Evolutionary conservation across 2,113 vertebrate species (phyloP), one percentile per base, ranked within the genome.

Genomic region (Mugil cephalus): DNA sequence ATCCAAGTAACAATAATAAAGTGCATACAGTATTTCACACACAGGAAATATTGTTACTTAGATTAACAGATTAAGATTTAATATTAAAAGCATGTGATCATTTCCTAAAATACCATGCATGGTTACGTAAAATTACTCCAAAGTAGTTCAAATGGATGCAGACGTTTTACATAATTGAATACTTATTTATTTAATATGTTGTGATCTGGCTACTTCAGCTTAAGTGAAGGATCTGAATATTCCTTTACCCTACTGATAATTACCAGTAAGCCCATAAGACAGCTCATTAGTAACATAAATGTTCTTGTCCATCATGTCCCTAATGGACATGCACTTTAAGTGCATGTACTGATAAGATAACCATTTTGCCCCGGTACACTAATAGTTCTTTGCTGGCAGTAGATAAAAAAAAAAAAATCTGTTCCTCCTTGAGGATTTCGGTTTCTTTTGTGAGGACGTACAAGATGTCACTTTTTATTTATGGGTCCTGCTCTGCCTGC

Each of bases 401-500:
- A 63, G 4, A 11, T 30, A 30, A 30, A 30, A 30, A 30, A 30
- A 21, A 42, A 64, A 39, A 11, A 55, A 43, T 1, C 10, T 19
- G 34, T 61, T 79, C 54, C 30, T 67, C 48, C 34, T 18, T 69
- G 1, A 48, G 7, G 39, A 66, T 55, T 79, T 47, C 48, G 59
- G 46, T 18, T 7, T 48, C 10, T 40, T 59, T 70, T 53, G 55
- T 59, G 40, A 50, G 58, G 46, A 78, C 19, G 36, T n/a, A 24
- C 36, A 42, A 53, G 42, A 72, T 8, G 0, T 3, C 1, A n/a
- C 15, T 19, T 18, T 62, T 38, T 74, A 63, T 82, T 74, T 69
- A 53, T 77, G 79, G 65, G 76, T 15, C 7, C 19, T 51, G 54
- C 64, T 55, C 13, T 17, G 55, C 55, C 51, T 53, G 47, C 65